Percentiles rank a stretch among this genome's conserved stretches.
Evolutionary conservation across 1,140 invertebrate species (phyloP).

Genomic region (Lordiphosa clarofinis): DNA sequence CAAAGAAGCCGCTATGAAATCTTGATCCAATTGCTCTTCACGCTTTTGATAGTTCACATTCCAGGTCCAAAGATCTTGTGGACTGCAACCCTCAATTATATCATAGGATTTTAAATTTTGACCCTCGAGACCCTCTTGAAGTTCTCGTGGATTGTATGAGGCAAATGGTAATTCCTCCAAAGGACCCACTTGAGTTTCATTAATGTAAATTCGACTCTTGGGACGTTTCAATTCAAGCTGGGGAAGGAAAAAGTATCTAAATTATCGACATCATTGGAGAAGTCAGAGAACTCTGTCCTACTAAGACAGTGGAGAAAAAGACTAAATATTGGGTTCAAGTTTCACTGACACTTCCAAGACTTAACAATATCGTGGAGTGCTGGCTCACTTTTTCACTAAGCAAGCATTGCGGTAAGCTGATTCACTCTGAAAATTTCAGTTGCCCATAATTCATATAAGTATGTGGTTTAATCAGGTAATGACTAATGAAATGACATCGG

Average conservation of each 20-base stretch:
- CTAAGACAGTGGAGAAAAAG: too few species aligned
- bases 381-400: too few species aligned
- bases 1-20: conserved; percentile 50
- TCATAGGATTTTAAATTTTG: conserved; percentile 62
- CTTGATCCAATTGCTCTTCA: conserved; percentile 57
- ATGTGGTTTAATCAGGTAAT: too few species aligned
- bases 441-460: too few species aligned
- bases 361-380: too few species aligned
- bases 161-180: conserved; percentile 60
- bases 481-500: too few species aligned
- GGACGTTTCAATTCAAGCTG: conserved; percentile 70
- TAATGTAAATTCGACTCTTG: conserved; percentile 70
- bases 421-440: too few species aligned
- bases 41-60: conserved; percentile 54
- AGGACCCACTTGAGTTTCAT: conserved; percentile 64
- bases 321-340: too few species aligned
- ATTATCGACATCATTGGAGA: too few species aligned
- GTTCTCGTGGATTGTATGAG: conserved; percentile 61
- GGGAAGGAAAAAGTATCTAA: neutral
- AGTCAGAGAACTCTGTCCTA: too few species aligned
- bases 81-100: conserved; percentile 59
- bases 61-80: conserved; percentile 71
- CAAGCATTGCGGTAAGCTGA: too few species aligned
- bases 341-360: too few species aligned
- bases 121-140: conserved; percentile 61